These are phyloP conservation scores for Augochlorella aurata DNA, from an alignment of 2,888 invertebrate species.

Conservation along the genomic window DNA sequence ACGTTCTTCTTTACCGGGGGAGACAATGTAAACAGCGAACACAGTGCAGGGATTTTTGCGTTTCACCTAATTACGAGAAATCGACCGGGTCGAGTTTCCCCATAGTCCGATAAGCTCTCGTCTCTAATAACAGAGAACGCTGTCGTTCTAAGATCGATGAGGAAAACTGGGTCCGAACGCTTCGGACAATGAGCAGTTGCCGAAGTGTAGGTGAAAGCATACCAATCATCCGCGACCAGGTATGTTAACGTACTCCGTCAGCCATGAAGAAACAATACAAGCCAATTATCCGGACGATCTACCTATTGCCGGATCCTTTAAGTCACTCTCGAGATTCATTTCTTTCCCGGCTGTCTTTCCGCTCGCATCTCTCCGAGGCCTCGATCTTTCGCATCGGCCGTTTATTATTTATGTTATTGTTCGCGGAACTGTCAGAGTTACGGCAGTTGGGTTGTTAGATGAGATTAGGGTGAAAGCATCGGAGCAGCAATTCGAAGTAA, in stretches of 20 bases:
- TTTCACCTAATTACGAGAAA: constrained; percentile 51
- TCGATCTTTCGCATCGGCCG: not conserved
- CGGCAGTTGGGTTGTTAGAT: too few species aligned
- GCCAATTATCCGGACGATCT: constrained; percentile 62
- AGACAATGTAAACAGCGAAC: not conserved
- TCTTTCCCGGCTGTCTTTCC: not conserved
- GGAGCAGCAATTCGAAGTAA: too few species aligned
- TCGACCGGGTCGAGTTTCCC: constrained; percentile 33
- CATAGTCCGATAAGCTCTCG: constrained; percentile 34
- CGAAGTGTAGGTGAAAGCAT: constrained; percentile 69
- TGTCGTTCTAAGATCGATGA: constrained; percentile 37
- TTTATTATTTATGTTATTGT: not conserved
- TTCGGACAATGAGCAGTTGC: constrained; percentile 60
- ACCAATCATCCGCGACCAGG: constrained; percentile 63
- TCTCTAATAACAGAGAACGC: constrained; percentile 44
- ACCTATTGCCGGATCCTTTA: constrained; percentile 46
- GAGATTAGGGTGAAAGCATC: too few species aligned
- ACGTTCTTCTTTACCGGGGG: not conserved
- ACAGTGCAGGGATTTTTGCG: constrained; percentile 33
- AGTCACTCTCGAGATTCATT: constrained; percentile 24
- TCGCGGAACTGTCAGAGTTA: not conserved
- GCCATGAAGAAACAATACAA: constrained; percentile 66
- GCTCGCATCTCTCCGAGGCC: not conserved
- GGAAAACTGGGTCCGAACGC: constrained; percentile 37
- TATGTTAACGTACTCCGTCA: constrained; percentile 64